A percentile compares a stretch with the other conserved stretches of the same genome.
Conservation (phyloP, 2,113 vertebrate genomes). For the Elgaria multicarinata region DNA sequence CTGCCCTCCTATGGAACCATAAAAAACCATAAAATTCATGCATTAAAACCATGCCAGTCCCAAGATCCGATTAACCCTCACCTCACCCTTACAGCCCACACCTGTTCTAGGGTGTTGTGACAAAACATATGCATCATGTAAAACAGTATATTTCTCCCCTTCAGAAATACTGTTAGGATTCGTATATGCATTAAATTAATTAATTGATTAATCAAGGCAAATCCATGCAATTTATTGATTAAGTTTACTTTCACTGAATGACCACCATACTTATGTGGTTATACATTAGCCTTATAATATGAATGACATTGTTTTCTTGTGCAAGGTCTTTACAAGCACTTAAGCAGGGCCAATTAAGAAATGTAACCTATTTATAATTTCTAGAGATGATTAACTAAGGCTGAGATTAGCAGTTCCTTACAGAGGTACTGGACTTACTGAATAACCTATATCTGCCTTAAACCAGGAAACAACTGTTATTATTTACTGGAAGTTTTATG, state of each 20-base stretch:
- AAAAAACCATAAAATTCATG: too few relatives aligned
- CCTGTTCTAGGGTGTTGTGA: too few relatives aligned
- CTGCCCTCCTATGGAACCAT: too few relatives aligned
- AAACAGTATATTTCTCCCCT: background rate
- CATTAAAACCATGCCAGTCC: too few relatives aligned
- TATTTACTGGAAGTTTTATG: background rate
- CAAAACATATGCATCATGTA: too few relatives aligned
- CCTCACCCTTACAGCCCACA: too few relatives aligned
- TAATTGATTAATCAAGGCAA: background rate
- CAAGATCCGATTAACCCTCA: too few relatives aligned
- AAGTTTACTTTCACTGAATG: background rate
- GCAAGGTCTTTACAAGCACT: background rate
- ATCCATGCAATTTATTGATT: too few relatives aligned
- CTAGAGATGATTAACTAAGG: constrained; percentile 8
- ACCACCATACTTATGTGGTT: background rate
- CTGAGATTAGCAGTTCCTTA: background rate
- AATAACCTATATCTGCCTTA: background rate
- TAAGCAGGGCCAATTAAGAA: constrained; percentile 10
- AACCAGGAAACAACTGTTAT: background rate
- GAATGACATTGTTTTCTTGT: background rate
- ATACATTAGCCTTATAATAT: background rate
- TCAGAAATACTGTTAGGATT: background rate
- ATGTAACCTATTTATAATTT: background rate
- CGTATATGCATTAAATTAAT: background rate
- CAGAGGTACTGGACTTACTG: background rate